Evolutionary conservation across 2,113 vertebrate genomes (phyloP), one percentile per base, ranked within the genome.

Genomic region (Passer montanus): DNA sequence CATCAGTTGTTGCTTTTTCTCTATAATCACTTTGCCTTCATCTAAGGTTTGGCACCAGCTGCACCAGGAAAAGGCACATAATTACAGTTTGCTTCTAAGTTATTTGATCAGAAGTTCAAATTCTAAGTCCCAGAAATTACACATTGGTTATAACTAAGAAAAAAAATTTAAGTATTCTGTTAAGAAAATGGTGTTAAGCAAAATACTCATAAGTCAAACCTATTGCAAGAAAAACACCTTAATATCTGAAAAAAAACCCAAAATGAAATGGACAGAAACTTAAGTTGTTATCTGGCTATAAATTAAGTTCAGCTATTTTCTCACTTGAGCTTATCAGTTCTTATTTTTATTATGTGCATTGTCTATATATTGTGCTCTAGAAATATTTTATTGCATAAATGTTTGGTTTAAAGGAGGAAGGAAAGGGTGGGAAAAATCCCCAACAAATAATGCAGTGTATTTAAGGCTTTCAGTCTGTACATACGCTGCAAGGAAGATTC

Each of bases 331-430:
- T 60, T 95, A 80, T 92, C 70, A 81, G 33, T 83, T 63, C 31
- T 86, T 79, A 43, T 67, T 94, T 89, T 83, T 87, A 84, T 88
- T 84, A n/a, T 39, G 28, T 59, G 44, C 23, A 59, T 69, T 94
- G 89, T 95, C 97, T 95, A 69, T 74, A 56, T 14, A 50, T 82
- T 80, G 73, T 37, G 28, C 37, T 90, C 75, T 80, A 85, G 50
- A 94, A 94, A 84, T 80, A 82, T 56, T 94, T 94, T 80, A 66
- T 94, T 84, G 50, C 59, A 66, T 74, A 81, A 92, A 68, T 95
- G 78, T 91, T 96, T 97, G 75, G 81, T 56, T 56, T 86, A 69
- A 75, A n/a, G 59, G 43, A 94, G 66, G 64, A 87, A 93, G 47
- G 52, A 85, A 90, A 59, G 67, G 59, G 21, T 76, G 75, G 73